phyloP scores from a whole-genome alignment of 2,888 invertebrate species.

The Invenusta paracnida region DNA sequence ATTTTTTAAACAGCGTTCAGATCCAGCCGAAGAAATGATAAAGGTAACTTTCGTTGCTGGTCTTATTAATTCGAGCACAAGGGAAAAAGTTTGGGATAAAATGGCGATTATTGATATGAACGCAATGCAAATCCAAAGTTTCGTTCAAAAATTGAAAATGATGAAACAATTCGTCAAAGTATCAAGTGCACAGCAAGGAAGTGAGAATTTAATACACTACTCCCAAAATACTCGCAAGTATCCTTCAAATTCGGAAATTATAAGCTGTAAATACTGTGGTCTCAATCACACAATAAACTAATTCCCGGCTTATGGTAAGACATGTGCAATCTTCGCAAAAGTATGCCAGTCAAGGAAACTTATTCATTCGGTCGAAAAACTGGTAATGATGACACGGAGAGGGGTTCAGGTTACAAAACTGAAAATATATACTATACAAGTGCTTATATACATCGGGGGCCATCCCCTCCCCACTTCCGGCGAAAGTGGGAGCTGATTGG shows the following conservation, averaged over 20 bases:
- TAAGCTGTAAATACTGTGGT: not conserved
- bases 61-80: not conserved
- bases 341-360: not conserved
- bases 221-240: not conserved
- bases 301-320: not conserved
- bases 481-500: no score
- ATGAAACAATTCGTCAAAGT: not conserved
- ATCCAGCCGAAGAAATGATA: not conserved
- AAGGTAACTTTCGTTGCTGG: not conserved
- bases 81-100: not conserved
- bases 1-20: not conserved
- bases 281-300: not conserved
- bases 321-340: not conserved
- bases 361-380: constrained; percentile 3
- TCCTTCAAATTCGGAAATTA: not conserved
- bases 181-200: not conserved
- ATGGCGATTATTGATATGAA: not conserved
- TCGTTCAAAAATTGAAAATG: not conserved
- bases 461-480: no score
- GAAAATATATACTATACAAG: not conserved
- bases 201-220: not conserved
- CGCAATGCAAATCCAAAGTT: not conserved
- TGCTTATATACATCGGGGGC: no score
- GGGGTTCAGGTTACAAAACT: not conserved
- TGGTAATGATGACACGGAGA: not conserved